Percentiles rank a stretch among this genome's conserved stretches.
These are phyloP conservation scores for Penaeus japonicus DNA, from an alignment of 1,140 invertebrate genomes.

Conservation along the genomic window DNA sequence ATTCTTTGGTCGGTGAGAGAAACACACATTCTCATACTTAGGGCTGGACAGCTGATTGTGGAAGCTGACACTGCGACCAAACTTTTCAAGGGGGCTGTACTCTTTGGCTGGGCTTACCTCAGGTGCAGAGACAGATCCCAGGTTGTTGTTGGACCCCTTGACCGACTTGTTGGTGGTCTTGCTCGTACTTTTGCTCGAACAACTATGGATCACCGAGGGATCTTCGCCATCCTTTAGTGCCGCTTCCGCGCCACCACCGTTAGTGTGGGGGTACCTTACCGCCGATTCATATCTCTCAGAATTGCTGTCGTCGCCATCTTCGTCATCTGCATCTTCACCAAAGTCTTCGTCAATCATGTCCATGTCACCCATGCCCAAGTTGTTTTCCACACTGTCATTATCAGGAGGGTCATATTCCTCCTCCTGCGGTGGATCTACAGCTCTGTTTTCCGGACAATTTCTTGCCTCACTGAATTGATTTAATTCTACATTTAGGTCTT, in stretches of 20 bases:
- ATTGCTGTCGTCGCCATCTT: conserved; percentile 55
- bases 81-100: conserved; percentile 53
- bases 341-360: conserved; percentile 40
- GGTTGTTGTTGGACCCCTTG: conserved; percentile 48
- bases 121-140: conserved; percentile 58
- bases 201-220: neutral
- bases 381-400: conserved; percentile 52
- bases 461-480: conserved; percentile 31
- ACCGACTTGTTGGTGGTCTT: conserved; percentile 16
- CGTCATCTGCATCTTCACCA: conserved; percentile 55
- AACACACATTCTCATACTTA: conserved; percentile 60
- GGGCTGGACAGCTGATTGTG: conserved; percentile 60
- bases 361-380: conserved; percentile 38
- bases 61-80: conserved; percentile 58
- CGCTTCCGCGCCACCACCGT: neutral
- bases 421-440: neutral
- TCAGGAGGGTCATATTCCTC: conserved; percentile 43
- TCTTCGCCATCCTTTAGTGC: neutral
- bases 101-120: conserved; percentile 58
- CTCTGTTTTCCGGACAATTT: neutral
- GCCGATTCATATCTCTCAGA: conserved; percentile 33
- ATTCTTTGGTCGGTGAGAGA: conserved; percentile 23
- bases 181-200: neutral
- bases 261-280: neutral
- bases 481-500: conserved; percentile 51